Conservation (phyloP, 2,888 invertebrate genomes). For the Chrysolina americana region DNA sequence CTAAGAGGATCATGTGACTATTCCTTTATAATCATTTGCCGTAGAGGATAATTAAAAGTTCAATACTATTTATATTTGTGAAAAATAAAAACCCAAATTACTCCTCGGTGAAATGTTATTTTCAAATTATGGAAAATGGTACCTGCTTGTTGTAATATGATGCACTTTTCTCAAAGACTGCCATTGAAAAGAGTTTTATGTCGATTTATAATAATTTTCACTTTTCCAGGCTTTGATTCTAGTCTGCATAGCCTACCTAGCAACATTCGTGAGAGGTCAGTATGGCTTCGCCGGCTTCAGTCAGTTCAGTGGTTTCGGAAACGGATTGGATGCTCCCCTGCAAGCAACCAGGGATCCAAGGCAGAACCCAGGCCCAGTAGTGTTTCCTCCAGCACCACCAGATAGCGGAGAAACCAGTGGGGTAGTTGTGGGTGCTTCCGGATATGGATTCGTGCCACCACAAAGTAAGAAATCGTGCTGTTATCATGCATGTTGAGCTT, state of each 20-base stretch:
- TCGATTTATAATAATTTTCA: constrained; percentile 6
- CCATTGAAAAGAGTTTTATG: too few species aligned
- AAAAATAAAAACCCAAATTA: too few species aligned
- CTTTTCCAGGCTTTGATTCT: constrained; percentile 52
- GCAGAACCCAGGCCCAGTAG: constrained; percentile 82
- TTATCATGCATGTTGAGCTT: neutral
- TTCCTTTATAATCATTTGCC: too few species aligned
- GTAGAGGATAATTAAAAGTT: too few species aligned
- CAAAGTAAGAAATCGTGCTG: constrained; percentile 65
- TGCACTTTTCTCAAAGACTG: neutral
- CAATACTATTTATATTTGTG: too few species aligned
- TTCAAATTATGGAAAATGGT: too few species aligned
- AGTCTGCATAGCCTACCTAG: constrained; percentile 57
- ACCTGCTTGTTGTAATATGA: too few species aligned
- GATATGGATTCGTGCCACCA: constrained; percentile 89
- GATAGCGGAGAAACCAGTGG: constrained; percentile 81
- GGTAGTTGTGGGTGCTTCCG: constrained; percentile 86
- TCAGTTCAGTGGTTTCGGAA: constrained; percentile 67
- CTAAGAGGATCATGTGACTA: too few species aligned
- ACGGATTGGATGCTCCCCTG: constrained; percentile 69
- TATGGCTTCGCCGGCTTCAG: constrained; percentile 66
- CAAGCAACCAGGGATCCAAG: constrained; percentile 74
- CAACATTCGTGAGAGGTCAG: constrained; percentile 65
- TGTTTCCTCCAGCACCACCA: constrained; percentile 82
- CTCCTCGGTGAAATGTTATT: too few species aligned